A percentile compares a stretch with the other conserved stretches of the same genome.
phyloP scores from a whole-genome alignment of 2,113 vertebrate species.

The Atlantisia rogersi region DNA sequence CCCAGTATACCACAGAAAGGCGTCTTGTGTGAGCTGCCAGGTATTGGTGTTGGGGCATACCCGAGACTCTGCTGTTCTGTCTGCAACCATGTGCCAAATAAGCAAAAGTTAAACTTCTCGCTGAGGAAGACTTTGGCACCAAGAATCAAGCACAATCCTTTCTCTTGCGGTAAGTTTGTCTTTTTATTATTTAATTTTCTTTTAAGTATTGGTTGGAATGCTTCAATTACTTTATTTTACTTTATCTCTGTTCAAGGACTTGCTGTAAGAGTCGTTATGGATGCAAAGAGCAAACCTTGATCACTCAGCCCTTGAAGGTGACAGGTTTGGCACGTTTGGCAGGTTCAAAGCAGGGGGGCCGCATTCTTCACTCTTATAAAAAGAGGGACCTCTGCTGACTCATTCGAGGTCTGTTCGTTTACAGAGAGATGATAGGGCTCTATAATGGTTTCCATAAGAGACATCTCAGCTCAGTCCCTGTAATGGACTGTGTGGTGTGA shows the following conservation, averaged over 20 bases:
- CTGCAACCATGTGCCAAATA: not conserved
- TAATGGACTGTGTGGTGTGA: not conserved
- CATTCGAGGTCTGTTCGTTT: not conserved
- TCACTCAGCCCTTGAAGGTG: not conserved
- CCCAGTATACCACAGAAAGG: not conserved
- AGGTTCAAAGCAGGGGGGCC: not conserved
- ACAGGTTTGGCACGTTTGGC: not conserved
- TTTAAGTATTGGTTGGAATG: not conserved
- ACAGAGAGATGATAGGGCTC: not conserved
- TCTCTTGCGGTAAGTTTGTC: not conserved
- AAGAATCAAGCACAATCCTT: not conserved
- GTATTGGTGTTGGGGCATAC: not conserved
- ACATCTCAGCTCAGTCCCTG: not conserved
- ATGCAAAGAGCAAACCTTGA: not conserved
- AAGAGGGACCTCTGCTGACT: not conserved
- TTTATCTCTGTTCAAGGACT: not conserved
- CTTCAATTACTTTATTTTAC: conserved; percentile 9
- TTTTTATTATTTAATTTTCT: conserved; percentile 1
- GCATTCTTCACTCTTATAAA: not conserved
- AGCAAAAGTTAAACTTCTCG: not conserved
- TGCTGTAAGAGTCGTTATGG: not conserved
- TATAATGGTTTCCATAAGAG: conserved; percentile 48
- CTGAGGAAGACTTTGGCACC: not conserved
- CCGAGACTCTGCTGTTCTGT: fast-evolving
- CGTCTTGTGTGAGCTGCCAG: not conserved